These are phyloP conservation scores for Oligia fasciuncula DNA, from an alignment of 2,888 invertebrate species.

Conservation along the genomic window DNA sequence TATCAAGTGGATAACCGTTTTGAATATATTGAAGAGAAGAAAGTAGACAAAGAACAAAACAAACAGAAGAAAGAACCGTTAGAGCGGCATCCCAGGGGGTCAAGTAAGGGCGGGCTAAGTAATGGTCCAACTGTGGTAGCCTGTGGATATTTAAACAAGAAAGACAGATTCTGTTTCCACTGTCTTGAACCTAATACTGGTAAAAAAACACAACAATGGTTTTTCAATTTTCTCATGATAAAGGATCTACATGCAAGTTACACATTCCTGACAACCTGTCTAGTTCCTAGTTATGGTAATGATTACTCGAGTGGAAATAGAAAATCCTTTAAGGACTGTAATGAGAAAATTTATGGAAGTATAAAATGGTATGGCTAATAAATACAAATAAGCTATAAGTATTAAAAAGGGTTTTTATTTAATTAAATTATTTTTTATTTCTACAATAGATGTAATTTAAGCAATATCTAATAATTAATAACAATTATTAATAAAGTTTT, in stretches of 20 bases:
- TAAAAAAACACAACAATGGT: conserved; percentile 72
- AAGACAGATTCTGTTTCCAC: conserved; percentile 73
- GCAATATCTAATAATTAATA: not conserved
- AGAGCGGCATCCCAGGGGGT: not conserved
- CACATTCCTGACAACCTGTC: conserved; percentile 72
- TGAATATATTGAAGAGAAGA: conserved; percentile 49
- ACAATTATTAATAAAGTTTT: too few relatives aligned
- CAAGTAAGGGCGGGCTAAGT: not conserved
- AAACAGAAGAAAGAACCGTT: conserved; percentile 15
- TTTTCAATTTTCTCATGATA: conserved; percentile 70
- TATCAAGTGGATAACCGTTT: conserved; percentile 75
- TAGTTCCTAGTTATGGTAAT: conserved; percentile 44
- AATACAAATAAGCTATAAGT: not conserved
- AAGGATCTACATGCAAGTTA: conserved; percentile 73
- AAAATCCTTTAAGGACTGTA: not conserved
- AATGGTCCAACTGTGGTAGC: not conserved
- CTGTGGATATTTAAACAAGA: conserved; percentile 62
- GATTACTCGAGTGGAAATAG: not conserved
- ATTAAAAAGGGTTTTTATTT: not conserved
- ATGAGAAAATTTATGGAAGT: not conserved
- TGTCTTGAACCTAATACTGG: conserved; percentile 68
- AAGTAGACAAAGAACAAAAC: conserved; percentile 4
- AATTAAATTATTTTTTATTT: not conserved
- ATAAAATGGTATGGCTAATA: not conserved
- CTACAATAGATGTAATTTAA: not conserved